Evolutionary conservation across 2,113 vertebrate genomes (phyloP).

Genomic region (Phylloscopus trochiloides): DNA sequence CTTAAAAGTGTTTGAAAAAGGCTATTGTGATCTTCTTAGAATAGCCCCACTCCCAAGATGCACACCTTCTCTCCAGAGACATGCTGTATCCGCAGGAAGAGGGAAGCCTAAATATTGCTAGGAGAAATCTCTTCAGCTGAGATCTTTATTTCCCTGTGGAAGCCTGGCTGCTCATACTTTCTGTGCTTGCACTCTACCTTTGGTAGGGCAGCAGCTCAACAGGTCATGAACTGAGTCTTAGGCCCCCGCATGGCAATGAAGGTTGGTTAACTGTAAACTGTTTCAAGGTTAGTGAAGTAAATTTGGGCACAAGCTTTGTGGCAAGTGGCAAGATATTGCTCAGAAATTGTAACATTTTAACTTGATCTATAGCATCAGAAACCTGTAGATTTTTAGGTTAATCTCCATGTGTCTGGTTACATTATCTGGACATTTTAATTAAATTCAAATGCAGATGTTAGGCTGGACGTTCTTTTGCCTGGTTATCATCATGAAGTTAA

Average conservation of each 20-base stretch:
- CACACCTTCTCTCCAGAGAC: neutral
- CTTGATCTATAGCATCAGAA: neutral
- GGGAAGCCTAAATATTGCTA: neutral
- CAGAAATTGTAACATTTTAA: neutral
- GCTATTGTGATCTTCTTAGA: neutral
- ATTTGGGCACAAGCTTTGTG: neutral
- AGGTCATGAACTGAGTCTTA: neutral
- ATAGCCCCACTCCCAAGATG: neutral
- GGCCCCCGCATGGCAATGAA: rapidly evolving
- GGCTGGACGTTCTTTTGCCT: neutral
- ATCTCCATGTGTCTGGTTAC: neutral
- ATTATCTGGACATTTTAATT: slow-evolving; percentile 6
- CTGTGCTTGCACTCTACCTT: neutral
- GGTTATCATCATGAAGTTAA: neutral
- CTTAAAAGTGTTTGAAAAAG: neutral
- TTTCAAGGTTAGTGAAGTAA: neutral
- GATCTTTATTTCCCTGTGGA: neutral
- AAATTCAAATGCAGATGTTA: neutral
- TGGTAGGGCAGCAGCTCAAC: neutral
- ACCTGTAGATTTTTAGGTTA: neutral
- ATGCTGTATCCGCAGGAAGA: neutral
- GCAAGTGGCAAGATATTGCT: neutral
- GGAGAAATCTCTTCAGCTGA: neutral
- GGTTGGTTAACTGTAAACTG: neutral
- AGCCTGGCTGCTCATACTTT: neutral